Base-by-base conservation (phyloP, 2,113 vertebrate genomes). In the Meleagris gallopavo region DNA sequence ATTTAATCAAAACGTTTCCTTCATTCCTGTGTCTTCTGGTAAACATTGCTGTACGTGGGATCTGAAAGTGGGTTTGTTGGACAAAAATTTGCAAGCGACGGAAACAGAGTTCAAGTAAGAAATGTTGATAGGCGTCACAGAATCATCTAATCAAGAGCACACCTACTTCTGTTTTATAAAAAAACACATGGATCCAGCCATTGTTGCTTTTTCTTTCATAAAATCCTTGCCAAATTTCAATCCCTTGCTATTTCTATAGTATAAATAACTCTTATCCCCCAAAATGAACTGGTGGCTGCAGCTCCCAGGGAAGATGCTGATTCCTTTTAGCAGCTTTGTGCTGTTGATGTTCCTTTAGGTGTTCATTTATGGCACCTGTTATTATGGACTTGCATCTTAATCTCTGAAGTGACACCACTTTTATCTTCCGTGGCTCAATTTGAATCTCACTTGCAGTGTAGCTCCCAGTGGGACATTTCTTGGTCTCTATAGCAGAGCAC, bases 241-340 rank as follows among this genome's bases (percentile, higher is more conserved):
- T 67, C 29, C 8, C 66, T 67, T 43, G 43, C 48, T 69, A 13
- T 84, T 94, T 84, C 67, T 46, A 25, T 25, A 64, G 11, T 30
- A 54, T 19, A 86, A 76, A 24, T 66, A 66, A 14, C 0, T 84
- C 58, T 9, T 52, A 45, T n/a, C 66, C 18, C 4, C 36, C 41
- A 55, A 34, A 64, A 61, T 45, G 45, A 45, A 45, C 32, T 21
- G 2, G 1, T 2, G 14, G 9, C n/a, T 73, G 60, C 36, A 57
- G 32, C 60, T 80, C 27, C 25, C 0, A 0, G 10, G n/a, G 50
- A 57, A 86, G 36, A 43, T 41, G 16, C n/a, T 0, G 0, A 9
- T 24, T 50, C 55, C n/a, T 86, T 61, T 66, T 82, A 57, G 48
- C 76, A 74, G 57, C 61, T 83, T 29, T 70, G 45, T 60, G 50